Evolutionary conservation across 2,888 invertebrate genomes (phyloP).

Genomic region (Selenia dentaria): DNA sequence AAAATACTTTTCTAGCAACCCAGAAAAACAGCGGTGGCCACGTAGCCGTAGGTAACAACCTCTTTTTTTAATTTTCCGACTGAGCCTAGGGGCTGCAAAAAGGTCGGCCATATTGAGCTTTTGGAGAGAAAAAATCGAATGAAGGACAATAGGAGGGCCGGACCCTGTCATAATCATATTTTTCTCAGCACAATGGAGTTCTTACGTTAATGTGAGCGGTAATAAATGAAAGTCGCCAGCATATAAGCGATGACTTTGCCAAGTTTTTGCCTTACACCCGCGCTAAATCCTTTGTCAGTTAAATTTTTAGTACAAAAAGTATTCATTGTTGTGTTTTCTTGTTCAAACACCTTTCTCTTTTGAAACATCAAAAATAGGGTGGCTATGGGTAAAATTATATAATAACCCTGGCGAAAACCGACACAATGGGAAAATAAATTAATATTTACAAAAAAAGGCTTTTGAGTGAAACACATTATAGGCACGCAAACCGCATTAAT

Average conservation of each 20-base stretch:
- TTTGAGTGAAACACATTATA: too few species aligned
- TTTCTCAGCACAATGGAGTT: conserved; percentile 75
- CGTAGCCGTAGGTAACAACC: neutral
- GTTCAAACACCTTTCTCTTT: too few species aligned
- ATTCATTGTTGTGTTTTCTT: too few species aligned
- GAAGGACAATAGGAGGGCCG: conserved; percentile 75
- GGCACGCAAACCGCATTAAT: too few species aligned
- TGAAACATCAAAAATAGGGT: too few species aligned
- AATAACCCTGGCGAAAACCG: too few species aligned
- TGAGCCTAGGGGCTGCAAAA: conserved; percentile 45
- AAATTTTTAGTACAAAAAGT: neutral
- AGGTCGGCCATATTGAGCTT: conserved; percentile 61
- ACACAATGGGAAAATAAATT: too few species aligned
- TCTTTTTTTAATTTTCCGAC: conserved; percentile 56
- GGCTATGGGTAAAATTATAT: too few species aligned
- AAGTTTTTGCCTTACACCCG: conserved; percentile 35
- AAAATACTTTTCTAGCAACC: conserved; percentile 25
- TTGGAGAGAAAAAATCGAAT: conserved; percentile 69
- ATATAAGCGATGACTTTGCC: conserved; percentile 52
- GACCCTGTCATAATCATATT: conserved; percentile 79
- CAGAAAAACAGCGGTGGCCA: conserved; percentile 21
- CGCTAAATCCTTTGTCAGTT: too few species aligned
- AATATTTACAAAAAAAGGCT: too few species aligned
- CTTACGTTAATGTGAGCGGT: conserved; percentile 75
- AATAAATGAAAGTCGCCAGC: conserved; percentile 75